phyloP scores from a whole-genome alignment of 1,140 invertebrate genomes.

The Polyergus mexicanus region DNA sequence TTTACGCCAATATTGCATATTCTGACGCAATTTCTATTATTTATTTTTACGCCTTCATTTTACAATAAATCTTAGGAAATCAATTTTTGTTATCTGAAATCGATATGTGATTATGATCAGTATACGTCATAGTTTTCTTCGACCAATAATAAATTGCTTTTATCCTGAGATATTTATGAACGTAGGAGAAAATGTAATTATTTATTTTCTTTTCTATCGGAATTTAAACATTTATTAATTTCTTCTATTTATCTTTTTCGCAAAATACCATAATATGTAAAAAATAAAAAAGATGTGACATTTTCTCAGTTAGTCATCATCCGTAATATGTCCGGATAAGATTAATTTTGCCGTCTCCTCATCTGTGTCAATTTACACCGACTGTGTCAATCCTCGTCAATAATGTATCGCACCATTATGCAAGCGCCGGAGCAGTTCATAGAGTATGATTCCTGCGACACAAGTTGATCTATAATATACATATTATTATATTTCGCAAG shows the following conservation, averaged over 20 bases:
- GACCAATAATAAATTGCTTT: background rate
- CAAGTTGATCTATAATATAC: slow-evolving; percentile 1
- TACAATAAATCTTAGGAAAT: background rate
- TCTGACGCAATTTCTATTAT: background rate
- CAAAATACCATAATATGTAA: background rate
- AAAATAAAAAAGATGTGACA: background rate
- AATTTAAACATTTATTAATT: background rate
- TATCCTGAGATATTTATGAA: background rate
- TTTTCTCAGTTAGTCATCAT: background rate
- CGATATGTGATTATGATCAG: slow-evolving; percentile 23
- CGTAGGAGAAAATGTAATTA: background rate
- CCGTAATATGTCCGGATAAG: background rate
- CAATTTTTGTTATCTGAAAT: slow-evolving; percentile 23
- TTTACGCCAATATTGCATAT: background rate
- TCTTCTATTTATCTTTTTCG: background rate
- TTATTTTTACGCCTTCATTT: background rate
- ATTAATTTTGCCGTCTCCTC: background rate
- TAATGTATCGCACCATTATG: slow-evolving; percentile 47
- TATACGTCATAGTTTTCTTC: background rate
- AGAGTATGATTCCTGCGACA: slow-evolving; percentile 42
- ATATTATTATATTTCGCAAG: slow-evolving; percentile 5
- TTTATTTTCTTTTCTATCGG: background rate
- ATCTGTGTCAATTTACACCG: slow-evolving; percentile 47
- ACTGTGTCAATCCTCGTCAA: slow-evolving; percentile 51
- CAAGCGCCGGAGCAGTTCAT: slow-evolving; percentile 28